Evolutionary conservation across 2,888 invertebrate species (phyloP).

Genomic region (Euspilapteryx auroguttella): DNA sequence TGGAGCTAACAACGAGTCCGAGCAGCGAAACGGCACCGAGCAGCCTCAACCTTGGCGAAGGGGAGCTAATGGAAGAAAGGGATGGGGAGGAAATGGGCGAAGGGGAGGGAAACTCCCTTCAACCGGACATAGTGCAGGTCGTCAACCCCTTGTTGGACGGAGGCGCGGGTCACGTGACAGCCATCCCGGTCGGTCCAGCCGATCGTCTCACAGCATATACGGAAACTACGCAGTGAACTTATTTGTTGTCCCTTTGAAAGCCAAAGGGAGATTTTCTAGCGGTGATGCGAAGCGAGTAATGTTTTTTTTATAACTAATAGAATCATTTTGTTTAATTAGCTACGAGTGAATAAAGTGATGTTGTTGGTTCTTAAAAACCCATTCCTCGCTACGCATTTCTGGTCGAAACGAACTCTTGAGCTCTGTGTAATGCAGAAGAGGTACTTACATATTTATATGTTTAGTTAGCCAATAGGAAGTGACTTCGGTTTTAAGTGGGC

Average conservation of each 20-base stretch:
- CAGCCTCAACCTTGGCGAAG: constrained; percentile 26
- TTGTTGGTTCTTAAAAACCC: no score
- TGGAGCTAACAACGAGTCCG: constrained; percentile 75
- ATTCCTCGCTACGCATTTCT: no score
- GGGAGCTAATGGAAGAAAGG: constrained; percentile 42
- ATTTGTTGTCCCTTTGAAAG: not conserved
- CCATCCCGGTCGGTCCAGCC: constrained; percentile 47
- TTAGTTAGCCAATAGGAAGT: no score
- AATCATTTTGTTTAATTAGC: no score
- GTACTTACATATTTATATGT: no score
- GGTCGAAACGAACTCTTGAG: not conserved
- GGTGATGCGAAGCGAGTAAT: no score
- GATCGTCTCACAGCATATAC: constrained; percentile 37
- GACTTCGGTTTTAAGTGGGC: no score
- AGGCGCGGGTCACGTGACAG: constrained; percentile 43
- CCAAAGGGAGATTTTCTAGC: no score
- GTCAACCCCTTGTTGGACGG: constrained; percentile 52
- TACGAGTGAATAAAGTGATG: not conserved
- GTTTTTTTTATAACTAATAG: no score
- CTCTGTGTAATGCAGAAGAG: no score
- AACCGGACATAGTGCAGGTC: constrained; percentile 59
- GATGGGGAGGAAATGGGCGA: constrained; percentile 28
- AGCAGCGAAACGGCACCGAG: constrained; percentile 60
- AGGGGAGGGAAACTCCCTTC: constrained; percentile 49
- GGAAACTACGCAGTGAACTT: constrained; percentile 20